Conservation (phyloP, 2,888 invertebrate species). For the Prosopocoilus inquinatus region DNA sequence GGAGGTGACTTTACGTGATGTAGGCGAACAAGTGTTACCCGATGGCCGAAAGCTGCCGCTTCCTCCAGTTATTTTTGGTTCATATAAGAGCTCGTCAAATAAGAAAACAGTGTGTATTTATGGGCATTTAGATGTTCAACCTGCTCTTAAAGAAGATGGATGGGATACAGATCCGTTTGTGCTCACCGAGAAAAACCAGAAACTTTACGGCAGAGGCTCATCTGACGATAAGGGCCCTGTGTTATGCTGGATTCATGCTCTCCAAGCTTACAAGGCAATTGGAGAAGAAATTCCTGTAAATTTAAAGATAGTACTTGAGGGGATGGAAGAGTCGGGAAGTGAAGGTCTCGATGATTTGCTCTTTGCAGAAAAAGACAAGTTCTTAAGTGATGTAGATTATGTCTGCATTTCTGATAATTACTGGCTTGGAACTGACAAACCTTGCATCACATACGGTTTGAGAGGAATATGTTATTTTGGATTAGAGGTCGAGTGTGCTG, state of each 20-base stretch:
- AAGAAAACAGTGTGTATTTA: constrained; percentile 95
- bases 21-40: constrained; percentile 72
- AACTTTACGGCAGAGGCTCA: constrained; percentile 83
- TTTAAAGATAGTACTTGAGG: constrained; percentile 90
- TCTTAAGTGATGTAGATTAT: constrained; percentile 82
- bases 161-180: constrained; percentile 96
- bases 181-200: constrained; percentile 82
- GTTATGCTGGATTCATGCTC: constrained; percentile 91
- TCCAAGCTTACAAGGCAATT: constrained; percentile 80
- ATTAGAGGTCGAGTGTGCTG: constrained; percentile 83
- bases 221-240: constrained; percentile 95
- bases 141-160: constrained; percentile 88
- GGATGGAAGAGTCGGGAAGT: constrained; percentile 98
- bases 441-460: constrained; percentile 95
- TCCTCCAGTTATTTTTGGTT: constrained; percentile 83
- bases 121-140: constrained; percentile 98
- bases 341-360: constrained; percentile 91
- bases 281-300: constrained; percentile 65
- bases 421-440: constrained; percentile 96
- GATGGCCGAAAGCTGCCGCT: constrained; percentile 72
- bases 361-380: constrained; percentile 67
- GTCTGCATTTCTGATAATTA: constrained; percentile 99
- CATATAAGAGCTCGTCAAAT: constrained; percentile 73
- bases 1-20: constrained; percentile 67
- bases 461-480: constrained; percentile 91